phyloP scores from a whole-genome alignment of 2,113 vertebrate genomes.

The Trogon surrucura region DNA sequence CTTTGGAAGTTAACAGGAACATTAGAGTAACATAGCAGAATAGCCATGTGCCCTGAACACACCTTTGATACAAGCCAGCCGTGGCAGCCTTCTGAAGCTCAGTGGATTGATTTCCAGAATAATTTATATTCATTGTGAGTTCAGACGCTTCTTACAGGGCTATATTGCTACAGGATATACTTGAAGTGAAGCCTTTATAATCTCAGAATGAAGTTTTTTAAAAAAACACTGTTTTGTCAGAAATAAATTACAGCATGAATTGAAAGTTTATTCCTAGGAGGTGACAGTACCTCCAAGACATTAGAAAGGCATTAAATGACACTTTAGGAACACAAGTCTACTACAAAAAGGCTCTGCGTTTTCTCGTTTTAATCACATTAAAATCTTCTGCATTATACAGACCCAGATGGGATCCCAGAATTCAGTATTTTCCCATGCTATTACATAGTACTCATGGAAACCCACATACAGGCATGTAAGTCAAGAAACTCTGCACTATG shows the following conservation, averaged over 20 bases:
- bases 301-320: neutral
- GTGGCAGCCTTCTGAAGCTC: neutral
- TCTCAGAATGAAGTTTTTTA: neutral
- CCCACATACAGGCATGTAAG: neutral
- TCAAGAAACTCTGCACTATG: neutral
- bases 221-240: neutral
- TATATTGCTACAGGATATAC: neutral
- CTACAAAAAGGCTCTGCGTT: neutral
- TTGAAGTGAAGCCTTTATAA: neutral
- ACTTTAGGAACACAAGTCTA: neutral
- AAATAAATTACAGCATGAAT: neutral
- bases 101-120: neutral
- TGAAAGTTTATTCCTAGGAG: neutral
- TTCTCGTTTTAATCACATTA: neutral
- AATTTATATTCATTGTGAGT: neutral
- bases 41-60: neutral
- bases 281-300: neutral
- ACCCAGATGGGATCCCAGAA: neutral
- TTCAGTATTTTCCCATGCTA: neutral
- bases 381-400: neutral
- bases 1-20: neutral
- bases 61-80: neutral
- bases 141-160: neutral
- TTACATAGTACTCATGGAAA: accelerated
- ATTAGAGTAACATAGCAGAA: neutral